A percentile compares a stretch with the other conserved stretches of the same genome.
Conservation (phyloP, 2,888 invertebrate species). For the Coremacera marginata region DNA sequence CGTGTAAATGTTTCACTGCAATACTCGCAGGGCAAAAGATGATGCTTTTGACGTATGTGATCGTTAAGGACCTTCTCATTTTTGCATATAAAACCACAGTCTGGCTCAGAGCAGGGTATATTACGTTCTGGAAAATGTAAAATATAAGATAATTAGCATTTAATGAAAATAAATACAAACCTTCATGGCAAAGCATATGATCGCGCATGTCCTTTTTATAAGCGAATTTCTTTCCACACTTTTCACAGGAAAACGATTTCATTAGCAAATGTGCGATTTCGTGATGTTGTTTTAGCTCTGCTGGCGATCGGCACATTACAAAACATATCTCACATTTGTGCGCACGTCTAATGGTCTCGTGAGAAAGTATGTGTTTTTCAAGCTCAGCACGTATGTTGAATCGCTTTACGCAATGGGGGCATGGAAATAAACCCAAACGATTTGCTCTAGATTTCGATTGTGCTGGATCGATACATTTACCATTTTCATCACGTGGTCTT, state of each 20-base stretch:
- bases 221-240: conserved; percentile 50
- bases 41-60: conserved; percentile 50
- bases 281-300: conserved; percentile 48
- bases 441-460: background rate
- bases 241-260: conserved; percentile 48
- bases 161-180: conserved; percentile 20
- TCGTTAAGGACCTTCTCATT: conserved; percentile 49
- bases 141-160: background rate
- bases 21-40: conserved; percentile 49
- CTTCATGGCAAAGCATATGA: conserved; percentile 49
- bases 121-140: conserved; percentile 40
- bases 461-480: conserved; percentile 31
- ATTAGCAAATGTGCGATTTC: conserved; percentile 47
- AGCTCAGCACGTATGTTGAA: conserved; percentile 47
- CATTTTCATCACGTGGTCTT: conserved; percentile 44
- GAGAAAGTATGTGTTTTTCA: conserved; percentile 49
- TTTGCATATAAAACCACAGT: conserved; percentile 48
- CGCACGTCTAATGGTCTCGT: conserved; percentile 44
- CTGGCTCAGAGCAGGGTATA: conserved; percentile 44
- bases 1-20: conserved; percentile 48
- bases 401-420: conserved; percentile 47
- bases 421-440: conserved; percentile 45
- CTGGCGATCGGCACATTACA: conserved; percentile 41
- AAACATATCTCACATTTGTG: conserved; percentile 47
- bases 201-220: conserved; percentile 50